Conservation (phyloP, 2,888 invertebrate genomes). For the Branchipolynoe longqiensis region DNA sequence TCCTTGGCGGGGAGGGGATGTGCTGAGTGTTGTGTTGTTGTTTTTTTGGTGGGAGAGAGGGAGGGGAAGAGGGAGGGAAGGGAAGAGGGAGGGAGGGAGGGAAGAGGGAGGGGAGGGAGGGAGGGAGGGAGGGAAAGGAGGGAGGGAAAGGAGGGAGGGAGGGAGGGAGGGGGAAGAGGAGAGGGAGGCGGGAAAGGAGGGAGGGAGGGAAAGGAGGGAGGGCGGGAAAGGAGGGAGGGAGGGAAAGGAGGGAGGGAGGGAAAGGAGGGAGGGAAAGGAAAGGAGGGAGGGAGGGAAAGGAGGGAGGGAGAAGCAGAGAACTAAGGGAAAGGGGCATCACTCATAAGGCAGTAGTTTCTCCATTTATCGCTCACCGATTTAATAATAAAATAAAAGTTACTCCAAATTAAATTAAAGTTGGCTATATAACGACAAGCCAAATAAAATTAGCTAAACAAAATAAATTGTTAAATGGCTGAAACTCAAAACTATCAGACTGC, state of each 20-base stretch:
- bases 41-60: no score
- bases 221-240: not conserved
- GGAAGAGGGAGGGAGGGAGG: not conserved
- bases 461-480: no score
- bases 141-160: not conserved
- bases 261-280: not conserved
- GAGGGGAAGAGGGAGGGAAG: slow-evolving; percentile 3
- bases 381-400: no score
- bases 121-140: not conserved
- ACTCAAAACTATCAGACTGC: no score
- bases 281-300: not conserved
- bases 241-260: not conserved
- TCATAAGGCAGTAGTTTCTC: no score
- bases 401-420: no score
- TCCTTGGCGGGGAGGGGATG: no score
- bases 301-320: not conserved
- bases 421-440: no score
- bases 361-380: no score
- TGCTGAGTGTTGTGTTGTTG: no score
- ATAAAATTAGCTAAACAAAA: no score
- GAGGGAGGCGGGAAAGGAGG: not conserved
- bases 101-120: not conserved
- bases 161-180: not conserved
- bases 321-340: not conserved
- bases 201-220: not conserved